These are phyloP conservation scores for Aphis craccivora DNA, from an alignment of 1,140 invertebrate species.

Conservation along the genomic window DNA sequence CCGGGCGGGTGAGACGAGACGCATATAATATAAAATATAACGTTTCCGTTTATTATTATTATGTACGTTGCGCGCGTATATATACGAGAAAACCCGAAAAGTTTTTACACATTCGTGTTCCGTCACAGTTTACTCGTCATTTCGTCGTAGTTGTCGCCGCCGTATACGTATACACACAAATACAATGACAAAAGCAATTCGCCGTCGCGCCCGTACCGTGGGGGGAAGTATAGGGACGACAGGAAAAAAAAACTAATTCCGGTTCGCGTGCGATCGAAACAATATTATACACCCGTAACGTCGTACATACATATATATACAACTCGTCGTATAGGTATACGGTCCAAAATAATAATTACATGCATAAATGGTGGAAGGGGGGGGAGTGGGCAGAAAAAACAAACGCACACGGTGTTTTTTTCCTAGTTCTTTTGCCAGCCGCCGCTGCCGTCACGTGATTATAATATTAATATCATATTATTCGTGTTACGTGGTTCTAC, in stretches of 20 bases:
- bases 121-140: slow-evolving; percentile 42
- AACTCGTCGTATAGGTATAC: background rate
- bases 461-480: slow-evolving; percentile 14
- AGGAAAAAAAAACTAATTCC: slow-evolving; percentile 39
- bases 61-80: background rate
- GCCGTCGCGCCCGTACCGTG: background rate
- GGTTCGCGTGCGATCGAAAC: slow-evolving; percentile 54
- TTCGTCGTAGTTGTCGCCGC: background rate
- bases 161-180: background rate
- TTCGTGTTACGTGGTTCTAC: slow-evolving; percentile 17
- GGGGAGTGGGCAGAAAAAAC: background rate
- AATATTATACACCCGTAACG: background rate
- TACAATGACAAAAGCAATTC: slow-evolving; percentile 43
- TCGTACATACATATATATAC: background rate
- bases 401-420: background rate
- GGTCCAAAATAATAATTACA: slow-evolving; percentile 34
- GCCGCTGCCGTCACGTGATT: background rate
- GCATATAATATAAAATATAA: slow-evolving; percentile 25
- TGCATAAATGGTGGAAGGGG: background rate
- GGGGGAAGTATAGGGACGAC: background rate
- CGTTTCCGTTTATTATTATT: slow-evolving; percentile 32
- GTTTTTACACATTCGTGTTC: slow-evolving; percentile 53
- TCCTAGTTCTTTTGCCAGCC: slow-evolving; percentile 21
- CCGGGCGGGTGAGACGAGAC: background rate
- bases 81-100: background rate